Evolutionary conservation across 2,113 vertebrate species (phyloP), one percentile per base, ranked within the genome.

Genomic region (Tursiops truncatus): DNA sequence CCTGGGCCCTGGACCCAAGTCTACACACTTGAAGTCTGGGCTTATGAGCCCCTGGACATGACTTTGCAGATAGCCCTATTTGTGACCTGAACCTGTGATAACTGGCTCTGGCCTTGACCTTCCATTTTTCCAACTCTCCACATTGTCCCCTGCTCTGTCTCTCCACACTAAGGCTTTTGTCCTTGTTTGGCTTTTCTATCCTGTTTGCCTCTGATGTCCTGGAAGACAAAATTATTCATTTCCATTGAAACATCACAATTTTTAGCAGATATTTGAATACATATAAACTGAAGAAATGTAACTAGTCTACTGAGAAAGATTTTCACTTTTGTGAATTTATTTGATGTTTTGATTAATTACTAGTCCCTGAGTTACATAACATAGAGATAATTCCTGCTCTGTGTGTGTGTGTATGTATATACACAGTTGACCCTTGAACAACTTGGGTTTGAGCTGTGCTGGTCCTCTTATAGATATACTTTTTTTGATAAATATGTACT

Each of bases 291-390:
- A 93, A 95, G 77, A 79, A 91, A 71, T 53, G n/a, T 8, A 31
- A 83, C 8, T 76, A 2, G 53, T 86, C 10, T 50, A 89, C 44
- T 88, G 20, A 33, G 21, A 89, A 91, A 71, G 86, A 70, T 73
- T 83, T 83, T 65, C 53, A n/a, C 33, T 62, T 84, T 67, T 62
- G 13, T 80, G 62, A 14, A n/a, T 89, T 65, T n/a, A 65, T 83
- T 15, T 63, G 38, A 10, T 63, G 31, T 20, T 92, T 95, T 77
- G 36, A 41, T 62, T 83, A 26, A 84, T 97, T 98, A 68, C 91
- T 12, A 1, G 8, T 80, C 15, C 12, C 95, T 67, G 50, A 28
- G 36, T 92, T 71, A 36, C 68, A 60, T 60, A 56, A 31, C 13
- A 44, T 17, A 88, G 41, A 79, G 62, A 26, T 70, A 60, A 53